A percentile compares a stretch with the other conserved stretches of the same genome.
phyloP scores from a whole-genome alignment of 2,888 invertebrate genomes.

The Caenorhabditis zanzibari region DNA sequence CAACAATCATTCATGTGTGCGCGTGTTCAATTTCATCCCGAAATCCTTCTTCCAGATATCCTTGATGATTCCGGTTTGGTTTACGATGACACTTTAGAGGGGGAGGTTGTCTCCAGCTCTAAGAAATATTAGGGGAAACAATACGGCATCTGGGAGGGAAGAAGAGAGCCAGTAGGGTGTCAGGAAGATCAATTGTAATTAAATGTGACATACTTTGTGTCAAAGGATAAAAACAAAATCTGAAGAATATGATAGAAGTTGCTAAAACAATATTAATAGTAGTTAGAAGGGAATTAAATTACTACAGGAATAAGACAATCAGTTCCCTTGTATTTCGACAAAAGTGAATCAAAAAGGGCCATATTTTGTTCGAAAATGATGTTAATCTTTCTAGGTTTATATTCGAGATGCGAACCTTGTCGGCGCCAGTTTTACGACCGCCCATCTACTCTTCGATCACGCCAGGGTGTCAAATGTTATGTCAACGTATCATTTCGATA shows the following conservation, averaged over 20 bases:
- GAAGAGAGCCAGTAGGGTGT: constrained; percentile 29
- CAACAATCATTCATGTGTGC: background rate
- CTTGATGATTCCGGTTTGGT: constrained; percentile 1
- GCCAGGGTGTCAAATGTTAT: constrained; percentile 54
- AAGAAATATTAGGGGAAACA: constrained; percentile 11
- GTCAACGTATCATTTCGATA: constrained; percentile 1
- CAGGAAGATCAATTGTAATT: constrained; percentile 38
- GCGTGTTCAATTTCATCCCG: constrained; percentile 17
- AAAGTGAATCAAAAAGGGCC: too few relatives aligned
- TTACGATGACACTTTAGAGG: constrained; percentile 4
- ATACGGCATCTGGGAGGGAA: constrained; percentile 41
- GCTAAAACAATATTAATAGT: background rate
- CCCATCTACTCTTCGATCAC: constrained; percentile 17
- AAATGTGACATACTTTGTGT: constrained; percentile 38
- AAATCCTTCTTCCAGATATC: background rate
- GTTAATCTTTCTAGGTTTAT: constrained; percentile 45
- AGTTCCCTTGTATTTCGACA: too few relatives aligned
- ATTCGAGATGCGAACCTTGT: constrained; percentile 42
- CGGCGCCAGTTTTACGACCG: constrained; percentile 60
- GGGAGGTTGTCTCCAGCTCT: background rate
- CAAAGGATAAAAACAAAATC: background rate
- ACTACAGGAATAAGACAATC: too few relatives aligned
- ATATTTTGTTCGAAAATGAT: constrained; percentile 4
- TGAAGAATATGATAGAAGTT: background rate
- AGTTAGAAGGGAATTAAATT: background rate